phyloP scores from a whole-genome alignment of 64 coral and sea anemone species.

The Montipora efflorescens region DNA sequence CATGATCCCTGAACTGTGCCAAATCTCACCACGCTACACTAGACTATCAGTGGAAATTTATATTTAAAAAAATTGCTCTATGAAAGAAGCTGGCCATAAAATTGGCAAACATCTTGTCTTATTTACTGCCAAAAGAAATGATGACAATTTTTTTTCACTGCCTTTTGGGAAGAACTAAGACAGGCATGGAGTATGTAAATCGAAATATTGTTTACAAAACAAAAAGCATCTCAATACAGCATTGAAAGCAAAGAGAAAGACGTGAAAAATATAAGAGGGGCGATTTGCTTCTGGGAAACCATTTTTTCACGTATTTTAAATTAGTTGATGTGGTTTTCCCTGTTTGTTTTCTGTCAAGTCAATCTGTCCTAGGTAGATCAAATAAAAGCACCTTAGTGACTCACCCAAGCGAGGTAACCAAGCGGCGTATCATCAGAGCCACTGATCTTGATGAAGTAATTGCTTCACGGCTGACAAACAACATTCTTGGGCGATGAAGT shows the following conservation, averaged over 20 bases:
- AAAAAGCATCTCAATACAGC: not conserved
- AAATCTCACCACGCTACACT: conserved; percentile 15
- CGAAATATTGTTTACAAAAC: not conserved
- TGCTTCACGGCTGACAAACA: not conserved
- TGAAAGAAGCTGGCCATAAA: not conserved
- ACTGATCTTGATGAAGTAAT: conserved; percentile 39
- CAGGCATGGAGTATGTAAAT: no score
- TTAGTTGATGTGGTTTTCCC: not conserved
- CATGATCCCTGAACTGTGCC: conserved; percentile 18
- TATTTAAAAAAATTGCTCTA: not conserved
- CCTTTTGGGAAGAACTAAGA: not conserved
- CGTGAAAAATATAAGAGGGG: no score
- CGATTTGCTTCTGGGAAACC: no score
- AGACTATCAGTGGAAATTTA: not conserved
- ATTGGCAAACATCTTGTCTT: not conserved
- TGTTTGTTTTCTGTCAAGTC: not conserved
- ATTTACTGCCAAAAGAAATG: not conserved
- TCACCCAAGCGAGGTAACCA: not conserved
- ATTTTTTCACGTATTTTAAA: not conserved
- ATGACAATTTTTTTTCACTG: not conserved
- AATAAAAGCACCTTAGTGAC: not conserved
- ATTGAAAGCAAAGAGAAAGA: no score
- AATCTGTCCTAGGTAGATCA: not conserved
- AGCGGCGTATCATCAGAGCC: not conserved
- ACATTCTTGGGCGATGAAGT: conserved; percentile 37